phyloP scores from a whole-genome alignment of 2,888 invertebrate species.

The Griposia aprilina region DNA sequence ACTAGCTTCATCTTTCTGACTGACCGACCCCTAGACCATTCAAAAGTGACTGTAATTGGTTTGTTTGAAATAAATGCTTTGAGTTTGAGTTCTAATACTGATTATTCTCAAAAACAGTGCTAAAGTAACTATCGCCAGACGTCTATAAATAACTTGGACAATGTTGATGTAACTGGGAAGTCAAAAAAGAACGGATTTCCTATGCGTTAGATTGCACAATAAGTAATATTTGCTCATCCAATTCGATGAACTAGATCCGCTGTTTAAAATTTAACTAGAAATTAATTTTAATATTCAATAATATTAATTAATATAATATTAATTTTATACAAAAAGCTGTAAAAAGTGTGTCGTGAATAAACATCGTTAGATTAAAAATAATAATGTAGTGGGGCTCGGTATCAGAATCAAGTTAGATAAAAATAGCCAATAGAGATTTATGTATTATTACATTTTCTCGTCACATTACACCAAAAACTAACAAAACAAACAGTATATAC shows the following conservation, averaged over 20 bases:
- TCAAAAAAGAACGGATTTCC: not conserved
- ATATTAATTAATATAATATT: no score
- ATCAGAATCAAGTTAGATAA: not conserved
- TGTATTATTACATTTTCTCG: no score
- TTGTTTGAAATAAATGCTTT: no score
- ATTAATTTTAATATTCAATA: not conserved
- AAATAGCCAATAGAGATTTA: not conserved
- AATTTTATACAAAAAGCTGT: not conserved
- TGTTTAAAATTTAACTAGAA: not conserved
- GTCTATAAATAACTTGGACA: not conserved
- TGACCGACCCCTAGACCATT: no score
- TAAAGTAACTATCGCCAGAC: not conserved
- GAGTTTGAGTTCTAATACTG: no score
- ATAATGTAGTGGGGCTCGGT: no score
- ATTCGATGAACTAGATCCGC: not conserved
- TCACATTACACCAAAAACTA: not conserved
- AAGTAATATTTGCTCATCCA: not conserved
- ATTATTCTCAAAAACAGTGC: not conserved
- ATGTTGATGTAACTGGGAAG: constrained; percentile 9
- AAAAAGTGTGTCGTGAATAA: not conserved
- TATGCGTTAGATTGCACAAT: constrained; percentile 2
- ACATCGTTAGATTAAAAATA: not conserved
- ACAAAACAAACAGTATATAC: not conserved
- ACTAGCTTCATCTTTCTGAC: no score
- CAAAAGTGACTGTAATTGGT: no score